Evolutionary conservation across 2,888 invertebrate genomes (phyloP), one percentile per base, ranked within the genome.

Genomic region (Ptycholaimellus sp.): DNA sequence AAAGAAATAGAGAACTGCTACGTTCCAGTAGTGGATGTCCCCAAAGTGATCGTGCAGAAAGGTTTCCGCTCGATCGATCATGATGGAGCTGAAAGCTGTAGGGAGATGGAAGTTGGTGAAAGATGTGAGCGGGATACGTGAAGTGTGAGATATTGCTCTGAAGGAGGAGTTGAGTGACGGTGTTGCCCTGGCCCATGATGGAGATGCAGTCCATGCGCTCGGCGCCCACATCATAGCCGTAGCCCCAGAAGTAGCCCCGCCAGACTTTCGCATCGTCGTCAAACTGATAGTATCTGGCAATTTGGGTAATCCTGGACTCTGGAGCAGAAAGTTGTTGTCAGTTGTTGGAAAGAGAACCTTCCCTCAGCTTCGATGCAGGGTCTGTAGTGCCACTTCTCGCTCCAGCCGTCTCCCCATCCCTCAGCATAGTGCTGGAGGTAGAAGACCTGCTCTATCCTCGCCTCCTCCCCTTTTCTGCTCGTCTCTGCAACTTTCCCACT

Each of bases 31-130:
- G 20, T 70, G 61, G 37, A 64, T 63, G 30, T 73, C 73, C 1
- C 87, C 87, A 61, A 78, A 90, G n/a, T 64, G 63, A 50, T 82
- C 74, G 56, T 87, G 85, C 18, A 87, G 58, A 2, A 78, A 72
- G 39, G 80, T 74, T 64, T 87, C 87, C 13, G 76, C 80, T 21
- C 56, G 50, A 38, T 59, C 59, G 16, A 64, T 41, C 48, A 60
- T 49, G 3, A 77, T 60, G 23, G 66, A 66, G 46, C 32, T 34
- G 22, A 22, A 29, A 14, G 7, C n/a, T n/a, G 21, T 16, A 36
- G 14, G 22, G n/a, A n/a, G n/a, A n/a, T n/a, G n/a, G n/a, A n/a
- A n/a, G n/a, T n/a, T n/a, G n/a, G n/a, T n/a, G n/a, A n/a, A n/a
- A n/a, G n/a, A n/a, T n/a, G n/a, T n/a, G n/a, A n/a, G n/a, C n/a